Conservation (phyloP, 2,888 invertebrate genomes). For the Microchrysa polita region DNA sequence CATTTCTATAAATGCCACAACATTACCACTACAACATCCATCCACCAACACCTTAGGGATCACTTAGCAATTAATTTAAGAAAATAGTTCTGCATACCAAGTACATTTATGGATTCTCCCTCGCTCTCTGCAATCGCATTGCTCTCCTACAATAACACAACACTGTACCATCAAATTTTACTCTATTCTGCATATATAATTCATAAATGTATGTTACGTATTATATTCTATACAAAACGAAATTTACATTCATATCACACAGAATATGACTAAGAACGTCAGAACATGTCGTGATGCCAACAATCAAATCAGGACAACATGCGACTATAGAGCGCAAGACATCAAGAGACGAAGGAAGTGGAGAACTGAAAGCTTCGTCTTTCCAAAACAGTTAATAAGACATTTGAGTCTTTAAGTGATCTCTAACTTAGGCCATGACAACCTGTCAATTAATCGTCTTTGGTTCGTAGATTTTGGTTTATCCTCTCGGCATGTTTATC, state of each 20-base stretch:
- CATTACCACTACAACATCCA: no score
- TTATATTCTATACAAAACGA: background rate
- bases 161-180: no score
- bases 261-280: constrained; percentile 24
- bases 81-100: no score
- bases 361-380: background rate
- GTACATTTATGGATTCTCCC: no score
- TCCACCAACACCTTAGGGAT: no score
- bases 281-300: constrained; percentile 14
- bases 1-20: no score
- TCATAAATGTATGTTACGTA: no score
- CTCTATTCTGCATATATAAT: no score
- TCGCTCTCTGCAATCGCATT: no score
- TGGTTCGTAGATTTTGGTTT: background rate
- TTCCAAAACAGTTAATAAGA: constrained; percentile 23
- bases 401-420: constrained; percentile 36
- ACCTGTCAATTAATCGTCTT: constrained; percentile 39
- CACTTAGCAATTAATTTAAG: no score
- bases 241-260: constrained; percentile 26
- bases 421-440: constrained; percentile 38
- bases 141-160: no score
- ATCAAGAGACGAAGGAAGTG: background rate
- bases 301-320: background rate
- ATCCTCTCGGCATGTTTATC: background rate
- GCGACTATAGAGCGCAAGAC: background rate